A percentile compares a stretch with the other conserved stretches of the same genome.
These are phyloP conservation scores for Nyctereutes procyonoides DNA, from an alignment of 2,113 vertebrate genomes.

Conservation along the genomic window DNA sequence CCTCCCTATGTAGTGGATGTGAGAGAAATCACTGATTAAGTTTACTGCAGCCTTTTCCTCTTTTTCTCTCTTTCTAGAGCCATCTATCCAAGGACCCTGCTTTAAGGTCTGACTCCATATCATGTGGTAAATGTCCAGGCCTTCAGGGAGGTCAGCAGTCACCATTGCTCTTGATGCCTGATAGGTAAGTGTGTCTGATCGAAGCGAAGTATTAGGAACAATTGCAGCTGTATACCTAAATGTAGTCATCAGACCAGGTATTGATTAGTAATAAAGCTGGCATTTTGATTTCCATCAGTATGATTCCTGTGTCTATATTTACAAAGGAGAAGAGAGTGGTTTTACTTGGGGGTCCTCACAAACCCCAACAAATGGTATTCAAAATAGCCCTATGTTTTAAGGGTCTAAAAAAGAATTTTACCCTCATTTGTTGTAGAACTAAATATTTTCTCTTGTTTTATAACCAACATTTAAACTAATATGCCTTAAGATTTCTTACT, in stretches of 20 bases:
- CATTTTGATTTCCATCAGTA: neutral
- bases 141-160: neutral
- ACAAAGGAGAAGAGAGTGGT: neutral
- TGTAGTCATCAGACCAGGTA: neutral
- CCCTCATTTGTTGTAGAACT: conserved; percentile 64
- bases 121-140: neutral
- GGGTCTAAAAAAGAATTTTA: neutral
- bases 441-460: conserved; percentile 76
- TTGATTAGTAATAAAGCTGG: neutral
- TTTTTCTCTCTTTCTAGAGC: neutral
- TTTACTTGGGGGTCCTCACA: neutral
- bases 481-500: conserved; percentile 78
- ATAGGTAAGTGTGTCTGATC: neutral
- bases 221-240: neutral
- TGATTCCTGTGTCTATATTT: neutral
- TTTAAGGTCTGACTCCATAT: neutral
- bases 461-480: conserved; percentile 74
- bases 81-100: neutral
- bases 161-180: rapidly evolving
- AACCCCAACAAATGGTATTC: neutral
- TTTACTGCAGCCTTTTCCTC: neutral
- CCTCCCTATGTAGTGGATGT: neutral
- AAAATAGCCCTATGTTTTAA: conserved; percentile 23
- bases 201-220: neutral
- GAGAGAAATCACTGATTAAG: neutral